These are phyloP conservation scores for Wasmannia auropunctata DNA, from an alignment of 1,140 invertebrate genomes.

Conservation along the genomic window DNA sequence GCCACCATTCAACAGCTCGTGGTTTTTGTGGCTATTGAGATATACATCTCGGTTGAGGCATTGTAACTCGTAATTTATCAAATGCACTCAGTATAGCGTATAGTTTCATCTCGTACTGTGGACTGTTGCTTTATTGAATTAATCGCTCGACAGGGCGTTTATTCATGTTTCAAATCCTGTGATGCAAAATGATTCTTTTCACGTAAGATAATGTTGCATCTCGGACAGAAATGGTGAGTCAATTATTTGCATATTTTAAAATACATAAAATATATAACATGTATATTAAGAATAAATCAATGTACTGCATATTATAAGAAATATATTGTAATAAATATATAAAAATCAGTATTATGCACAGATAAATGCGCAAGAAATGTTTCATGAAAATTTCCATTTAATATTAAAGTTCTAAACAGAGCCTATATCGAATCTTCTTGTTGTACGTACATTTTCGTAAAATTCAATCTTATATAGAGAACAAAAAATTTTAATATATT, in stretches of 20 bases:
- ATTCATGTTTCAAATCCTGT: neutral
- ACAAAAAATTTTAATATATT: neutral
- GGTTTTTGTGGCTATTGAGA: slow-evolving; percentile 56
- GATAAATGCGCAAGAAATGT: neutral
- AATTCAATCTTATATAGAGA: neutral
- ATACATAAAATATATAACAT: neutral
- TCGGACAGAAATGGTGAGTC: neutral
- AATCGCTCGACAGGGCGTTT: neutral
- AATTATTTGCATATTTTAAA: neutral
- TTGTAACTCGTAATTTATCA: slow-evolving; percentile 58
- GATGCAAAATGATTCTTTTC: neutral
- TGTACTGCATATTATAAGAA: neutral
- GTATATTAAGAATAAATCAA: neutral
- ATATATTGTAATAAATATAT: neutral
- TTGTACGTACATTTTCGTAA: neutral
- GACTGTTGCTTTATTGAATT: slow-evolving; percentile 16
- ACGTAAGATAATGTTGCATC: too few relatives aligned
- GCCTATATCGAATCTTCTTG: neutral
- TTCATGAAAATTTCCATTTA: neutral
- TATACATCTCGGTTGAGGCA: slow-evolving; percentile 43
- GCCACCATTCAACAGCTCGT: slow-evolving; percentile 29
- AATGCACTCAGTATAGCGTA: neutral
- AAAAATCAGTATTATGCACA: neutral
- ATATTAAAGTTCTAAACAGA: neutral
- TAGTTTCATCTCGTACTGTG: neutral